Evolutionary conservation across 2,113 vertebrate genomes (phyloP), one percentile per base, ranked within the genome.

Genomic region (Machaerirhynchus nigripectus): DNA sequence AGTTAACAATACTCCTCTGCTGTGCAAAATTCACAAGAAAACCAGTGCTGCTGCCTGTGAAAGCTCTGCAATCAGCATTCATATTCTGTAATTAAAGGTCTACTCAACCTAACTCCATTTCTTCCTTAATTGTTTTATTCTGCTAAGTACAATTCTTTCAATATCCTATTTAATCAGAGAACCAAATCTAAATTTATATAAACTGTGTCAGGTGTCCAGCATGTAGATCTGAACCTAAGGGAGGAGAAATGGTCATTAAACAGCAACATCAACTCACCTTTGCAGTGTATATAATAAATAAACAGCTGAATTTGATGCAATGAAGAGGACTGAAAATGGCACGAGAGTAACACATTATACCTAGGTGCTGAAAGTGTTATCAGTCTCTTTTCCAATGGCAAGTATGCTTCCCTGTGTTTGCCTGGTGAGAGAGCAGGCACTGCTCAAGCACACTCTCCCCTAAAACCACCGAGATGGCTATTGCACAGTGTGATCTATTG

Each of bases 21-120:
- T 92, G 90, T 89, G 83, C 83, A 93, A 94, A 94, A 96, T 68
- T 93, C 95, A 93, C 76, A 90, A 94, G 85, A 89, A 93, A 90
- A 93, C 84, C 88, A 90, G 75, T 83, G 83, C 73, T 70, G 50
- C 61, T 80, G 67, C 47, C 81, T 60, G 47, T 47, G 47, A 90
- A 87, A 94, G 24, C 57, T 92, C 71, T 46, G 69, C 73, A 94
- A 80, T 57, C 83, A 31, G 59, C 57, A 87, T 46, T 83, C 8
- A 0, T 78, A 71, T n/a, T 64, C 52, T 77, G 35, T n/a, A 79
- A 68, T 46, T 76, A 70, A 81, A 84, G 22, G 59, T 68, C 68
- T 37, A 40, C 31, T 74, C 50, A 61, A 78, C n/a, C 81, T 69
- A 80, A 65, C 26, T 74, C 22, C 2, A 77, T 23, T 63, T 73